phyloP scores from a whole-genome alignment of 1,140 invertebrate genomes.

The Bombus breviceps region DNA sequence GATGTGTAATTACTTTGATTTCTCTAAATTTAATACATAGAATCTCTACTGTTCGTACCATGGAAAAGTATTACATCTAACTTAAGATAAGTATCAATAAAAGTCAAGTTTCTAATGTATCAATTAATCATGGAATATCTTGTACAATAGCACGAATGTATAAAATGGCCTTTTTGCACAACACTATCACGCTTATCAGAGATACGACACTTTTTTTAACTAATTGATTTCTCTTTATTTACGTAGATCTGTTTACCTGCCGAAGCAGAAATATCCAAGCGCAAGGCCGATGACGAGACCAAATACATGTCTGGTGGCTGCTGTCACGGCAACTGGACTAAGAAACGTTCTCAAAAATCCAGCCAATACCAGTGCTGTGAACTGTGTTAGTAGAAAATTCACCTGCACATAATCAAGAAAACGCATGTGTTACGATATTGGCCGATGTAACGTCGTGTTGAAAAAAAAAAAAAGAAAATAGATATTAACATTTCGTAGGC shows the following conservation, averaged over 20 bases:
- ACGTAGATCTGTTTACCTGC: constrained; percentile 85
- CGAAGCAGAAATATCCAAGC: constrained; percentile 94
- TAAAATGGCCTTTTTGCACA: neutral
- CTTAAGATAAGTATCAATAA: neutral
- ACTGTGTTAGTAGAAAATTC: constrained; percentile 92
- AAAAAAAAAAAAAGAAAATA: no score
- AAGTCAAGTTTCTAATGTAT: neutral
- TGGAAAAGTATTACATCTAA: no score
- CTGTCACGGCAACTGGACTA: constrained; percentile 85
- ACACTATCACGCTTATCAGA: neutral
- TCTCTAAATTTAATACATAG: neutral
- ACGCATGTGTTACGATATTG: neutral
- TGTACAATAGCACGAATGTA: no score
- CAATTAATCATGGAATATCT: neutral
- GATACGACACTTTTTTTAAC: neutral
- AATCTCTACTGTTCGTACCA: no score
- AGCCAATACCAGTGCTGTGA: constrained; percentile 89
- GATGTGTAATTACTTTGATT: neutral
- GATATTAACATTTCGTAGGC: neutral
- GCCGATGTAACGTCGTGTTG: neutral
- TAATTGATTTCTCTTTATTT: neutral
- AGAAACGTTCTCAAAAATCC: constrained; percentile 89
- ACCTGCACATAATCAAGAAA: constrained; percentile 84
- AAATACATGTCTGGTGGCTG: constrained; percentile 88
- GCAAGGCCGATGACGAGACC: constrained; percentile 89